Base-by-base conservation (phyloP, 2,113 vertebrate species). In the Prunella himalayana region DNA sequence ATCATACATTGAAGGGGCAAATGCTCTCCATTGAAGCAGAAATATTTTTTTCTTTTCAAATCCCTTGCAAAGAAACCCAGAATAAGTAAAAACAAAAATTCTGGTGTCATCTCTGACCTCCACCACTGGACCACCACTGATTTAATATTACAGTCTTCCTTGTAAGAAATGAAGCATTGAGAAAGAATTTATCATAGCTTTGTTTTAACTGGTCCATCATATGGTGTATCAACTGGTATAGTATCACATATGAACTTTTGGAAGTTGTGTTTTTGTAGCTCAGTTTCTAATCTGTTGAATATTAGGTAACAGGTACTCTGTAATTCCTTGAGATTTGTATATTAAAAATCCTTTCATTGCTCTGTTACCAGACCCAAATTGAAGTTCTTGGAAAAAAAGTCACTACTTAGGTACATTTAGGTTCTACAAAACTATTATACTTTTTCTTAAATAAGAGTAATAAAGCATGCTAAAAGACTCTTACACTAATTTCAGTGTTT, bases 401-500 rank as follows among this genome's bases (percentile, higher is more conserved):
- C 31, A 24, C 77, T 92, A 63, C 65, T 88, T 97, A 79, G 61
- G 84, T 85, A 95, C 19, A 70, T 51, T 28, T 91, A 96, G 94
- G 88, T 96, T 49, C 50, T 87, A 94, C 92, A 96, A 90, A 96
- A 51, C 66, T 88, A 44, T 96, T 86, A 80, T 82, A 92, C 83
- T 92, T 95, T 97, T 95, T 49, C 31, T 66, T 94, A 97, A 97
- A 88, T 93, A 95, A 95, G 77, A 95, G 79, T 44, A 28, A 88
- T 95, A 96, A 96, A 97, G 77, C 95, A 91, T 73, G 59, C 75
- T 92, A 73, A 61, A 95, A 95, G 47, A 82, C 3, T 50, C 44
- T 91, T 88, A 95, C 82, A 84, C 70, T 96, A 91, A 98, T 98
- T 97, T 97, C 86, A 86, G 86, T 85, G 81, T 97, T 95, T 95